Evolutionary conservation across 2,113 vertebrate species (phyloP).

Genomic region (Natator depressus): DNA sequence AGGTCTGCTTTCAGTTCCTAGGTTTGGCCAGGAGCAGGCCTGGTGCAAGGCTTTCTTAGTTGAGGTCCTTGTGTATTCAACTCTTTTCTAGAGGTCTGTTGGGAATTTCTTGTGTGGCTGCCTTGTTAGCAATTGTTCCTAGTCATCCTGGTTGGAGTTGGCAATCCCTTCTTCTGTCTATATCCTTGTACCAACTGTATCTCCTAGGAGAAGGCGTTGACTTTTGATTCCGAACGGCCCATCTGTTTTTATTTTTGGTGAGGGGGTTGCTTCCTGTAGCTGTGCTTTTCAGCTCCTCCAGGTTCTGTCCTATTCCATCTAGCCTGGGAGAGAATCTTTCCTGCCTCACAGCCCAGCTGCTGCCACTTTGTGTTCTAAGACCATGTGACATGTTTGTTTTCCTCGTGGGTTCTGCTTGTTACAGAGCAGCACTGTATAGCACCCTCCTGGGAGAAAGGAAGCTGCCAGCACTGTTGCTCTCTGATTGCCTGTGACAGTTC

Average conservation of each 20-base stretch:
- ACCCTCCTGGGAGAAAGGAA: not conserved
- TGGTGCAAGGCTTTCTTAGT: accelerated
- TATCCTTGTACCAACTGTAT: not conserved
- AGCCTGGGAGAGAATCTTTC: not conserved
- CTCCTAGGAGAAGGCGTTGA: not conserved
- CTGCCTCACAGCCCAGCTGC: not conserved
- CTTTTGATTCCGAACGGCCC: not conserved
- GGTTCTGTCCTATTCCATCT: not conserved
- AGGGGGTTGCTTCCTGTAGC: not conserved
- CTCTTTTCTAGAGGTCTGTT: not conserved
- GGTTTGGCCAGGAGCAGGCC: accelerated
- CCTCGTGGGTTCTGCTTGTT: not conserved
- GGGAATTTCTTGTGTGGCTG: not conserved
- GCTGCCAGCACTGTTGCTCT: not conserved
- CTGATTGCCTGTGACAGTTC: not conserved
- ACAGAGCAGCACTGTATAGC: not conserved
- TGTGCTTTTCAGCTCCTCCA: not conserved
- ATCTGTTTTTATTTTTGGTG: not conserved
- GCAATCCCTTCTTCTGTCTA: not conserved
- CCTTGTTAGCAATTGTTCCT: not conserved
- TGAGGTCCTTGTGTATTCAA: not conserved
- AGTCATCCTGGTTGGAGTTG: not conserved
- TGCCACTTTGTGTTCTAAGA: not conserved
- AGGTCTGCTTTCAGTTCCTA: not conserved
- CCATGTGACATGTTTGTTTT: not conserved